Conservation (phyloP, 2,888 invertebrate species). For the Hyalella azteca region DNA sequence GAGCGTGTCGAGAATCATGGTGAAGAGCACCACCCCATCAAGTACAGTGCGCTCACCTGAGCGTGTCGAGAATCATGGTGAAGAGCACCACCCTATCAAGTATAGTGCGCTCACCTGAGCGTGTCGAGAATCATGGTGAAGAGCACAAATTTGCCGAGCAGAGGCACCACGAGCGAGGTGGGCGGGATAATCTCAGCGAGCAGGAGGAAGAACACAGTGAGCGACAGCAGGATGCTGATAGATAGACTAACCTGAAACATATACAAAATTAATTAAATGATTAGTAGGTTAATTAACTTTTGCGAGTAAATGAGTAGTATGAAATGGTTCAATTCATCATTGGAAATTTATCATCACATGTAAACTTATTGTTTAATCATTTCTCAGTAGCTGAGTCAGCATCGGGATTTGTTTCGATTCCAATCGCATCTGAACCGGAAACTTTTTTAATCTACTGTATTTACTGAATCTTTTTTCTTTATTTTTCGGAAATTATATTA, state of each 20-base stretch:
- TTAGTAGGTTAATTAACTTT: not conserved
- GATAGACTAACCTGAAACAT: slow-evolving; percentile 82
- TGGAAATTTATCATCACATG: not conserved
- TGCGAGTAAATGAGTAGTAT: not conserved
- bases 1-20: slow-evolving; percentile 62
- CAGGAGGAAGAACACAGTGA: slow-evolving; percentile 95
- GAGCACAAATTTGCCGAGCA: slow-evolving; percentile 91
- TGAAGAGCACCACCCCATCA: slow-evolving; percentile 94
- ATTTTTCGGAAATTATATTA: too few species aligned
- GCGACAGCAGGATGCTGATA: slow-evolving; percentile 90
- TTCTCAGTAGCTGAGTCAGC: too few species aligned
- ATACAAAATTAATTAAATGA: not conserved
- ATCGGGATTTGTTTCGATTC: too few species aligned
- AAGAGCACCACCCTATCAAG: slow-evolving; percentile 93
- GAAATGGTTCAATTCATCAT: not conserved
- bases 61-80: slow-evolving; percentile 94
- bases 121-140: slow-evolving; percentile 96
- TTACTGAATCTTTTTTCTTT: too few species aligned
- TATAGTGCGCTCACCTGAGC: slow-evolving; percentile 78
- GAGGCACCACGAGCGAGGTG: slow-evolving; percentile 89
- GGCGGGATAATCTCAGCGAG: slow-evolving; percentile 87
- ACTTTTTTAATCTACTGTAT: too few species aligned
- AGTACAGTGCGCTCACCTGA: slow-evolving; percentile 78
- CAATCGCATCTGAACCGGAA: too few species aligned
- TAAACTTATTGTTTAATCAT: too few species aligned